Conservation (phyloP, 1,140 invertebrate species). For the Lepidurus arcticus region DNA sequence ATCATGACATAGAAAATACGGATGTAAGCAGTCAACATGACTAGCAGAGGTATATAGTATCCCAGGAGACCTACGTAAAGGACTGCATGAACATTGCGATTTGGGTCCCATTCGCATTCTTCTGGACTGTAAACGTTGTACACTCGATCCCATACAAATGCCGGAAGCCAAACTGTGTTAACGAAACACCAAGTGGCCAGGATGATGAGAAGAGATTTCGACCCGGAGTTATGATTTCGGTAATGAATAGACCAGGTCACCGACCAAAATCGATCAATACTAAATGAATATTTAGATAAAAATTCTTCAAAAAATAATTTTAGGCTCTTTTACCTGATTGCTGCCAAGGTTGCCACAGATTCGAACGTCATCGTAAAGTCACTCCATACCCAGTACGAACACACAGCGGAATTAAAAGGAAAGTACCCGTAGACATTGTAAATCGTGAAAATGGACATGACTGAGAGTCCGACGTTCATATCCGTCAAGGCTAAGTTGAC, state of each 20-base stretch:
- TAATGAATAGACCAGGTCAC: slow-evolving; percentile 45
- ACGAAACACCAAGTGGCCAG: slow-evolving; percentile 42
- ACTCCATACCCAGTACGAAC: slow-evolving; percentile 45
- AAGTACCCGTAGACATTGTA: slow-evolving; percentile 41
- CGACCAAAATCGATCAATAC: slow-evolving; percentile 45
- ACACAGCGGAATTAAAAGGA: slow-evolving; percentile 41
- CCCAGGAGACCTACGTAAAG: slow-evolving; percentile 44
- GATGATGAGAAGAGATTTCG: slow-evolving; percentile 41
- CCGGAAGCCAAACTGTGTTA: slow-evolving; percentile 42
- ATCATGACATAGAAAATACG: slow-evolving; percentile 41
- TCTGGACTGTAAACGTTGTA: slow-evolving; percentile 36
- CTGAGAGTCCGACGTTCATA: slow-evolving; percentile 41
- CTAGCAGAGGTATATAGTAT: slow-evolving; percentile 43
- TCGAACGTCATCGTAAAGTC: slow-evolving; percentile 48
- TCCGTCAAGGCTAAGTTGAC: slow-evolving; percentile 42
- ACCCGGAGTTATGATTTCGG: slow-evolving; percentile 41
- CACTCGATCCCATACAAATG: slow-evolving; percentile 43
- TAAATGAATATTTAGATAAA: neutral
- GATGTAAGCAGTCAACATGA: slow-evolving; percentile 43
- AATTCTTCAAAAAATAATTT: neutral
- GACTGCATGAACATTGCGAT: slow-evolving; percentile 40
- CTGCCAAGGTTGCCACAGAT: slow-evolving; percentile 44
- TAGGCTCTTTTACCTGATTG: slow-evolving; percentile 42
- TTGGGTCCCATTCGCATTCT: slow-evolving; percentile 44
- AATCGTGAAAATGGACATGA: slow-evolving; percentile 41